Evolutionary conservation across 2,888 invertebrate species (phyloP).

Genomic region (Darwinula stevensoni): DNA sequence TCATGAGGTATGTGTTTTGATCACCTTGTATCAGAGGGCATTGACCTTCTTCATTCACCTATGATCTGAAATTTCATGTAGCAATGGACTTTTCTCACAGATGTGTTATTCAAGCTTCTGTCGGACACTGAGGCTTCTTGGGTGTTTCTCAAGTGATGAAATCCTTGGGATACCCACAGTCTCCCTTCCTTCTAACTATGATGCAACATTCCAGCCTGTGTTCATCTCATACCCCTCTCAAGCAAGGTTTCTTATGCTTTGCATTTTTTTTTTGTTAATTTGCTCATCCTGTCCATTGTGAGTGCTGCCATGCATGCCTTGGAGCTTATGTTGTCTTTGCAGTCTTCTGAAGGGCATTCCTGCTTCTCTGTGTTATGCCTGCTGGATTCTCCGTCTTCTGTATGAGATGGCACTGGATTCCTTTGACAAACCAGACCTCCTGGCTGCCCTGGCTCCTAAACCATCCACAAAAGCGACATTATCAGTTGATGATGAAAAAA

Average conservation of each 20-base stretch:
- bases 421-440: constrained; percentile 71
- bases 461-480: no score
- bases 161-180: no score
- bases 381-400: constrained; percentile 52
- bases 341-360: constrained; percentile 44
- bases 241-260: no score
- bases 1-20: constrained; percentile 53
- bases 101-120: constrained; percentile 78
- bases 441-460: no score
- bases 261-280: no score
- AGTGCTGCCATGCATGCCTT: no score
- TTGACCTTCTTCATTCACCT: constrained; percentile 1
- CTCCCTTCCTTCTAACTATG: no score
- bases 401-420: constrained; percentile 87
- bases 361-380: constrained; percentile 43
- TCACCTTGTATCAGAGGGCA: constrained; percentile 5
- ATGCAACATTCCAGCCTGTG: no score
- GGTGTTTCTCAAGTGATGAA: constrained; percentile 37
- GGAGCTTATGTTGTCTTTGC: constrained; percentile 10
- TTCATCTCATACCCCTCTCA: no score
- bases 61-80: constrained; percentile 9
- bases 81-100: constrained; percentile 22
- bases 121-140: constrained; percentile 64
- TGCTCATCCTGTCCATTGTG: no score
- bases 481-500: constrained; percentile 8